Evolutionary conservation across 2,113 vertebrate genomes (phyloP).

Genomic region (Perca fluviatilis): DNA sequence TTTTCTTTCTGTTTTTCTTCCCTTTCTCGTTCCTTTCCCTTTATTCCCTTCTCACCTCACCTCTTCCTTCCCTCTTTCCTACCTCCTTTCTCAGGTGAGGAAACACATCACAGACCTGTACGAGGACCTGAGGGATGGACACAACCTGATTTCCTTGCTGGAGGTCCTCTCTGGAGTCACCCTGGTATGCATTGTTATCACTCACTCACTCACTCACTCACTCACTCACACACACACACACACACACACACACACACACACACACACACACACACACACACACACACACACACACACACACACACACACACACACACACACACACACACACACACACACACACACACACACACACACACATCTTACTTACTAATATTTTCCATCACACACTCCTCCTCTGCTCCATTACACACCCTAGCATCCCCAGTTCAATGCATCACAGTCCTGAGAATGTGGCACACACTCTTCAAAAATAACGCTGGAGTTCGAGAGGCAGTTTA

Average conservation of each 20-base stretch:
- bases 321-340: no score
- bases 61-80: neutral
- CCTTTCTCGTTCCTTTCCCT: no score
- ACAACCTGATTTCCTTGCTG: conserved; percentile 96
- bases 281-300: neutral
- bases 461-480: neutral
- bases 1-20: neutral
- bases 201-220: neutral
- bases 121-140: conserved; percentile 94
- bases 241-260: neutral
- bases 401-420: conserved; percentile 1
- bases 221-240: neutral
- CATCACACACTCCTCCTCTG: neutral
- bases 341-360: neutral
- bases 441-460: neutral
- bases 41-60: neutral
- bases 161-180: conserved; percentile 97
- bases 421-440: neutral
- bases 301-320: neutral
- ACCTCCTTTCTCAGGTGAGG: conserved; percentile 87
- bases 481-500: neutral
- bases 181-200: conserved; percentile 85
- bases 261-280: neutral
- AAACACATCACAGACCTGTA: conserved; percentile 90
- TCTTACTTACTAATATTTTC: neutral